Conservation (phyloP, 2,888 invertebrate species). For the Willowsia nigromaculata region DNA sequence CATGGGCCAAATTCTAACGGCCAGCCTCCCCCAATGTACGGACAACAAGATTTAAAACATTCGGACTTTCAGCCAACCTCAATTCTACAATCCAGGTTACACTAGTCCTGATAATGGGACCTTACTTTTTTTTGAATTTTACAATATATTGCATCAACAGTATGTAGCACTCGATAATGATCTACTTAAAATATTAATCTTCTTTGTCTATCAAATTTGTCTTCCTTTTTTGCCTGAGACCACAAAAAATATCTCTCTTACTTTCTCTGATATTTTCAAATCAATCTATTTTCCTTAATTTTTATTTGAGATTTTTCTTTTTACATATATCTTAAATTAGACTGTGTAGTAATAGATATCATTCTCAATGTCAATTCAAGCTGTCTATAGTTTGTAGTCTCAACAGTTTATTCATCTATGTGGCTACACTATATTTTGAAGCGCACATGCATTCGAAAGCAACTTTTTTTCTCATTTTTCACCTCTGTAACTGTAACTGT, state of each 20-base stretch:
- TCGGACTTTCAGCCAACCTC: conserved; percentile 74
- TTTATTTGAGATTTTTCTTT: background rate
- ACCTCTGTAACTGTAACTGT: background rate
- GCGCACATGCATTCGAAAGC: background rate
- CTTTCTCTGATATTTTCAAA: conserved; percentile 52
- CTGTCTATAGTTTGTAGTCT: background rate
- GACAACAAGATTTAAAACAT: conserved; percentile 71
- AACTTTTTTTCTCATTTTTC: background rate
- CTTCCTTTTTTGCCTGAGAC: conserved; percentile 16
- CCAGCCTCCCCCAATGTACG: conserved; percentile 64
- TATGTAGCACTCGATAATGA: conserved; percentile 55
- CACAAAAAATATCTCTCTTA: conserved; percentile 43
- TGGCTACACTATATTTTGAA: background rate
- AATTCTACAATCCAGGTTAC: conserved; percentile 78
- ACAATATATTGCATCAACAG: background rate
- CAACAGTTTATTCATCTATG: background rate
- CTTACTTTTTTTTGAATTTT: conserved; percentile 10
- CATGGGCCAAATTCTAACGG: conserved; percentile 73
- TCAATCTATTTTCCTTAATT: conserved; percentile 20
- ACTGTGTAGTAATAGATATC: too few species aligned
- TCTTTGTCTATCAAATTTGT: conserved; percentile 56
- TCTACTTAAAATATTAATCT: conserved; percentile 35
- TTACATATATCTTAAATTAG: background rate
- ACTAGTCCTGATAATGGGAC: conserved; percentile 64
- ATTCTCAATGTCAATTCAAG: too few species aligned